Evolutionary conservation across 1,140 invertebrate genomes (phyloP).

Genomic region (Heliconius himera): DNA sequence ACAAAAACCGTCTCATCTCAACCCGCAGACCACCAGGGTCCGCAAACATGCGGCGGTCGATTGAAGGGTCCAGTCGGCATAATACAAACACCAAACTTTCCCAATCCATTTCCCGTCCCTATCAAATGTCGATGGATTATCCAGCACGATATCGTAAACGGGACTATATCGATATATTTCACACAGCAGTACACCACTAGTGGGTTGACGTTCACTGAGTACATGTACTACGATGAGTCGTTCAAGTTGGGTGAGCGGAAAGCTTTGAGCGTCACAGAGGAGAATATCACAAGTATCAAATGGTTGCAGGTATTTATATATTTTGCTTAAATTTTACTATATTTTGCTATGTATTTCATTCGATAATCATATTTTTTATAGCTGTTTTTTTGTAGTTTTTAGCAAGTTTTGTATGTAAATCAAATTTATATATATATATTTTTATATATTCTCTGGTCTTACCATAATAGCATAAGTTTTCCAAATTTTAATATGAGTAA

Average conservation of each 20-base stretch:
- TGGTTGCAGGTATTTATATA: slow-evolving; percentile 83
- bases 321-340: not conserved
- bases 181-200: slow-evolving; percentile 93
- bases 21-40: slow-evolving; percentile 61
- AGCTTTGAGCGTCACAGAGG: slow-evolving; percentile 85
- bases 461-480: too few relatives aligned
- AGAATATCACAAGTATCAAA: slow-evolving; percentile 86
- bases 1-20: slow-evolving; percentile 52
- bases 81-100: slow-evolving; percentile 92
- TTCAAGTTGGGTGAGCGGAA: slow-evolving; percentile 85
- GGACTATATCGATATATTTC: slow-evolving; percentile 91
- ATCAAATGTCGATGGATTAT: slow-evolving; percentile 91
- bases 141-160: slow-evolving; percentile 85
- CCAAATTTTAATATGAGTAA: too few relatives aligned
- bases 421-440: too few relatives aligned
- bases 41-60: slow-evolving; percentile 83
- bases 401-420: too few relatives aligned
- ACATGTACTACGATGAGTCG: slow-evolving; percentile 88
- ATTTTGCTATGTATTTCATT: too few relatives aligned
- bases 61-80: slow-evolving; percentile 84
- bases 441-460: too few relatives aligned
- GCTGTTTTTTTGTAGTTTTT: too few relatives aligned
- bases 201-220: slow-evolving; percentile 91
- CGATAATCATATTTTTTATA: too few relatives aligned
- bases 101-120: slow-evolving; percentile 71